Percentiles rank a stretch among this genome's conserved stretches.
phyloP scores from a whole-genome alignment of 1,140 invertebrate species.

The Lysiphlebus fabarum region DNA sequence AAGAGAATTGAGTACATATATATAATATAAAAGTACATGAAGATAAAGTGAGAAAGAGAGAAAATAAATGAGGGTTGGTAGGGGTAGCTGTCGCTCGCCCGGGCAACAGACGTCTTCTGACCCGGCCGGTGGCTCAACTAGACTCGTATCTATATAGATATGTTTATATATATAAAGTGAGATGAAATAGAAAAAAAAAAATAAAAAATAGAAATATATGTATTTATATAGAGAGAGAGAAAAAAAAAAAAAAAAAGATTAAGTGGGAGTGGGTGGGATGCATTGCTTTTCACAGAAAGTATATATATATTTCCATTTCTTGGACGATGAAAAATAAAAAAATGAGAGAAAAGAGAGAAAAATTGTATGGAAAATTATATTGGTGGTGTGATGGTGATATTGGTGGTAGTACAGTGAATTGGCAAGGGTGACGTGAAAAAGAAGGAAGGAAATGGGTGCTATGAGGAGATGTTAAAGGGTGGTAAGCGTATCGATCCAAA shows the following conservation, averaged over 20 bases:
- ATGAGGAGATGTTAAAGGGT: slow-evolving; percentile 38
- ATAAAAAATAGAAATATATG: slow-evolving; percentile 16
- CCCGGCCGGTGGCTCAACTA: slow-evolving; percentile 53
- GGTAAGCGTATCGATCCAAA: slow-evolving; percentile 53
- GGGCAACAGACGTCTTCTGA: slow-evolving; percentile 56
- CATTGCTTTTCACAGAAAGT: slow-evolving; percentile 37
- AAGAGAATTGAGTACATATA: not conserved
- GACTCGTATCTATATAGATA: slow-evolving; percentile 30
- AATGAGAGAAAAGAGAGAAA: no score
- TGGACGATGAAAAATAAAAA: no score
- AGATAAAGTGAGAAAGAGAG: slow-evolving; percentile 27
- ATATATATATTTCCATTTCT: not conserved
- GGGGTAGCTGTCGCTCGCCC: slow-evolving; percentile 55
- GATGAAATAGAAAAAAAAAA: slow-evolving; percentile 4
- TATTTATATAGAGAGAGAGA: slow-evolving; percentile 33
- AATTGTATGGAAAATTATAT: not conserved
- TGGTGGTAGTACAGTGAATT: slow-evolving; percentile 25
- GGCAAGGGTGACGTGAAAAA: slow-evolving; percentile 22
- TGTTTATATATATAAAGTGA: slow-evolving; percentile 39
- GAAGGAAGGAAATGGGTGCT: slow-evolving; percentile 24
- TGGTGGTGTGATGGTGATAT: slow-evolving; percentile 17
- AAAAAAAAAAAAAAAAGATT: slow-evolving; percentile 29
- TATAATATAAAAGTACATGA: slow-evolving; percentile 30
- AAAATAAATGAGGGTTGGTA: slow-evolving; percentile 35
- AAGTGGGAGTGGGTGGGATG: slow-evolving; percentile 32